Percentiles rank a stretch among this genome's conserved stretches.
phyloP scores from a whole-genome alignment of 1,140 invertebrate genomes.

The Philotrypesis tridentata region DNA sequence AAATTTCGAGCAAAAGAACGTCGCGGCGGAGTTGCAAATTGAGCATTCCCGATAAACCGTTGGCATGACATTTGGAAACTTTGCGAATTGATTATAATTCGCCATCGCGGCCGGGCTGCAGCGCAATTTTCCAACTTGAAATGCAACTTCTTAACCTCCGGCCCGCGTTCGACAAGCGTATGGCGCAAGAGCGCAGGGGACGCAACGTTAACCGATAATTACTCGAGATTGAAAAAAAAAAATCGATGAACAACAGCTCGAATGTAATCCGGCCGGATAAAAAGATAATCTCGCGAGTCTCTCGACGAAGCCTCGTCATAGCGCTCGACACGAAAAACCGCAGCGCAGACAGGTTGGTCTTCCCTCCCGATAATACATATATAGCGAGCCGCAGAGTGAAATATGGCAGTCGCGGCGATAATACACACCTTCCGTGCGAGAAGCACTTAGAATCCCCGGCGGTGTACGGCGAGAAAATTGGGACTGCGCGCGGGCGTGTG shows the following conservation, averaged over 20 bases:
- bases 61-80: too few species aligned
- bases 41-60: neutral
- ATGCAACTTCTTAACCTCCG: too few species aligned
- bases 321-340: neutral
- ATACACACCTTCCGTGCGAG: neutral
- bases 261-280: too few species aligned
- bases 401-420: neutral
- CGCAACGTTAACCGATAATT: too few species aligned
- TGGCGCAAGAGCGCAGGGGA: too few species aligned
- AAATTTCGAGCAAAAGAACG: neutral
- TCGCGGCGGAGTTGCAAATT: neutral
- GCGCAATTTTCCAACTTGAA: too few species aligned
- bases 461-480: neutral
- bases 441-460: neutral
- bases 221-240: too few species aligned
- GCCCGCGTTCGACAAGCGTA: too few species aligned
- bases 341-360: neutral
- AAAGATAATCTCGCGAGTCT: neutral
- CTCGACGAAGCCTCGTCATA: too few species aligned
- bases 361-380: neutral
- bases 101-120: too few species aligned
- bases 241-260: too few species aligned
- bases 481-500: slow-evolving; percentile 38
- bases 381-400: neutral
- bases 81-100: too few species aligned